Conservation (phyloP, 2,888 invertebrate genomes). For the Dicyrtoma fusca region DNA sequence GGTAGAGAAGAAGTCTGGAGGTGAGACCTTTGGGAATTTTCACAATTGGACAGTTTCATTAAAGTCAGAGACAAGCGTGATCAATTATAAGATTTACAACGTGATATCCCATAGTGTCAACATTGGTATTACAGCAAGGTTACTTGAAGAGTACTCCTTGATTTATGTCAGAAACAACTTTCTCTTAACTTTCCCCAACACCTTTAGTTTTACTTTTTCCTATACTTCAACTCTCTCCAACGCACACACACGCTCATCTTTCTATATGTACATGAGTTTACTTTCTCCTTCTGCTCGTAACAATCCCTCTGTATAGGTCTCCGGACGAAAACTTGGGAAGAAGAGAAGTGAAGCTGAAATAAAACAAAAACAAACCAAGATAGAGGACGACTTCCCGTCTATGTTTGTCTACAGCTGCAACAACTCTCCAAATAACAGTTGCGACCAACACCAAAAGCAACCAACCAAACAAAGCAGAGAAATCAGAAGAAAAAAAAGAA, state of each 20-base stretch:
- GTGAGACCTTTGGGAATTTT: constrained; percentile 43
- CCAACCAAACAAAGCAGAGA: too few species aligned
- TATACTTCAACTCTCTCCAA: not conserved
- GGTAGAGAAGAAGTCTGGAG: not conserved
- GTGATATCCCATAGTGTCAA: constrained; percentile 36
- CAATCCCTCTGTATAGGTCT: not conserved
- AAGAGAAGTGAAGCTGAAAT: not conserved
- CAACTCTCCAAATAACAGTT: too few species aligned
- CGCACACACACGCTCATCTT: not conserved
- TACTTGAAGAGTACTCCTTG: constrained; percentile 31
- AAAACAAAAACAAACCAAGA: constrained; percentile 1
- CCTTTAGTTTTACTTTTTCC: constrained; percentile 6
- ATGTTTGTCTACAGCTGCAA: too few species aligned
- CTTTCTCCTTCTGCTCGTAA: not conserved
- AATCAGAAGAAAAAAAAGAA: not conserved
- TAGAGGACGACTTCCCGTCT: too few species aligned
- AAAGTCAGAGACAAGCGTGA: constrained; percentile 47
- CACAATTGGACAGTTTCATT: constrained; percentile 50
- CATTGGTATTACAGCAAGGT: constrained; percentile 17
- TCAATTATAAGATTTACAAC: constrained; percentile 49
- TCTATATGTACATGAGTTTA: constrained; percentile 7
- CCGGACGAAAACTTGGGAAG: not conserved
- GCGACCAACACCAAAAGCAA: too few species aligned
- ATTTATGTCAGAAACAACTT: constrained; percentile 30
- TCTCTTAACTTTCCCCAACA: constrained; percentile 18